Evolutionary conservation across 2,113 vertebrate species (phyloP), one percentile per base, ranked within the genome.

Genomic region (Phaethon lepturus): DNA sequence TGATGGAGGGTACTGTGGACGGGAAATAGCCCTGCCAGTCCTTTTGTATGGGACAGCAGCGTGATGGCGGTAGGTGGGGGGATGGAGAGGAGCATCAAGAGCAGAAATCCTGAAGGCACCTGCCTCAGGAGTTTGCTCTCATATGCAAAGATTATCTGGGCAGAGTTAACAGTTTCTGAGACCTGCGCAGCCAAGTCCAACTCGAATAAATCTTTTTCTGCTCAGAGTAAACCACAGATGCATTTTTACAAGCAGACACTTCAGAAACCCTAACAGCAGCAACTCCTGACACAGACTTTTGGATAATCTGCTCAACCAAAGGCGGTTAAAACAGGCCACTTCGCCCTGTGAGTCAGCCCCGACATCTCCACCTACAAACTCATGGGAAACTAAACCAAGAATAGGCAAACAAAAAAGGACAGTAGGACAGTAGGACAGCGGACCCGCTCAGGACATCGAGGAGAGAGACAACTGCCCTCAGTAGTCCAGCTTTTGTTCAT

Each of bases 291-390:
- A 35, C 5, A 18, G 10, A 24, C 8, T 5, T 71, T 10, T 67
- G 24, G 23, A 33, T 31, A 23, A 78, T 19, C 17, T 58, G 42
- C 47, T 40, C 28, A 63, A 58, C 3, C 3, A 64, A n/a, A 72
- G 0, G 0, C 4, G 1, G 19, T 45, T 45, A 59, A 60, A 59
- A 63, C 13, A 38, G 29, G 28, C 7, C 58, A 50, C 18, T 52
- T 33, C 20, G 63, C 23, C 33, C 24, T 6, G 4, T 7, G 55
- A 69, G 25, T 50, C 68, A 50, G 31, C 18, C 60, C 35, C 38
- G 28, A 66, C 22, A 35, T 11, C 9, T 29, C 28, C 14, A 42
- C 23, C 28, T 58, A 40, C 19, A 26, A 40, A 45, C 17, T 23
- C 56, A 80, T 3, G 6, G 24, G 17, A 52, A 90, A 53, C 29